Conservation (phyloP, 2,888 invertebrate species). For the Stomorhina lunata region DNA sequence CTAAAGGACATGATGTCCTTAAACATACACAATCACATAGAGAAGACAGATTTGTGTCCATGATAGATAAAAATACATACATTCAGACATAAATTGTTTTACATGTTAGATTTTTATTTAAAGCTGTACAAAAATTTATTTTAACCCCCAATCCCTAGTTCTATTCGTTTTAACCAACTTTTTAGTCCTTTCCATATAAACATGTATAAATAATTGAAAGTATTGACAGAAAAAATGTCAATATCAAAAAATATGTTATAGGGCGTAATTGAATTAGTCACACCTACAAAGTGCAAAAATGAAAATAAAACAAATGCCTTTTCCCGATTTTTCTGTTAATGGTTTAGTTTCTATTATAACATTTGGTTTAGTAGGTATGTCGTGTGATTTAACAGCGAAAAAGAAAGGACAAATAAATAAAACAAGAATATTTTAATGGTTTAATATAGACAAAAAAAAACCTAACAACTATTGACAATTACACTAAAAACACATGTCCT, state of each 20-base stretch:
- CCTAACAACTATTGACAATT: not conserved
- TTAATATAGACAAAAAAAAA: not conserved
- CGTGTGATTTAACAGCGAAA: not conserved
- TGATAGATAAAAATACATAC: not conserved
- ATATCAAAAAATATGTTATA: not conserved
- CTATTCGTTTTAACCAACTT: not conserved
- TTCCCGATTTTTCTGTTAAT: not conserved
- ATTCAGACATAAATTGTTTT: too few relatives aligned
- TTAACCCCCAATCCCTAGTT: not conserved
- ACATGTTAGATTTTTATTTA: too few relatives aligned
- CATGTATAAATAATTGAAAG: slow-evolving; percentile 33
- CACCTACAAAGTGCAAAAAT: slow-evolving; percentile 57
- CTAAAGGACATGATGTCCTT: slow-evolving; percentile 13
- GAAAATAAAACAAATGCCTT: not conserved
- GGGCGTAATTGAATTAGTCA: slow-evolving; percentile 67
- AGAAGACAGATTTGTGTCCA: not conserved
- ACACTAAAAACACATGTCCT: not conserved
- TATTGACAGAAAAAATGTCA: slow-evolving; percentile 20
- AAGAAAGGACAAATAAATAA: too few relatives aligned
- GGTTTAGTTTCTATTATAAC: not conserved
- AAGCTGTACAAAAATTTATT: not conserved
- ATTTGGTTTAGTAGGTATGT: slow-evolving; percentile 21
- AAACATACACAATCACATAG: not conserved
- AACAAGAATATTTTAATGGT: not conserved
- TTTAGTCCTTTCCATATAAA: not conserved